phyloP scores from a whole-genome alignment of 35 echinoderm and acorn worm genomes.

The Apostichopus californicus region DNA sequence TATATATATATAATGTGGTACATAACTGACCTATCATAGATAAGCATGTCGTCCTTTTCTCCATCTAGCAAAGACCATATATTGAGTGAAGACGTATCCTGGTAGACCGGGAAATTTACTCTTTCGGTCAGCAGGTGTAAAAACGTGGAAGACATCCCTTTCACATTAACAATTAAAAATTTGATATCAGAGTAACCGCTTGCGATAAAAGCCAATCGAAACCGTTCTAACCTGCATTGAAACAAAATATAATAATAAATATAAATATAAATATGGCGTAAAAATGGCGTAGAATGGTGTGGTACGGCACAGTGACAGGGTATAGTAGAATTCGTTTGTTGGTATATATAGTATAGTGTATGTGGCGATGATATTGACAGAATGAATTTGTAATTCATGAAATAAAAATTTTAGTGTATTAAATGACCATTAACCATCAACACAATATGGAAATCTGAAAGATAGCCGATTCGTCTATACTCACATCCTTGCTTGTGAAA shows the following conservation, averaged over 20 bases:
- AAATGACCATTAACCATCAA: background rate
- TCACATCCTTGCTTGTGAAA: slow-evolving; percentile 59
- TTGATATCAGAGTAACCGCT: slow-evolving; percentile 15
- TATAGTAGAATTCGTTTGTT: background rate
- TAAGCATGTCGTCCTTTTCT: slow-evolving; percentile 74
- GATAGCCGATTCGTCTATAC: background rate
- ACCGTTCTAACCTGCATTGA: background rate
- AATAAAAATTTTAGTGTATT: background rate
- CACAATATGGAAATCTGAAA: background rate
- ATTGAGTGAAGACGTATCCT: background rate
- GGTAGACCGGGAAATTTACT: slow-evolving; percentile 57
- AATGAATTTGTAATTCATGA: background rate
- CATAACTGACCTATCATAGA: slow-evolving; percentile 69
- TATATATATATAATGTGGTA: no score
- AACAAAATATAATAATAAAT: no score
- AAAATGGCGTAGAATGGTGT: no score
- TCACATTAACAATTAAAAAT: slow-evolving; percentile 5
- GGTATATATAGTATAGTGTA: background rate
- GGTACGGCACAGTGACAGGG: background rate
- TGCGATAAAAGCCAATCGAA: background rate
- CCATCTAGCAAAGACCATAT: slow-evolving; percentile 67
- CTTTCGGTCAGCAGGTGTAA: background rate
- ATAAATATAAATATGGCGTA: no score
- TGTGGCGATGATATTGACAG: background rate
- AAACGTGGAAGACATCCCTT: background rate